phyloP scores from a whole-genome alignment of 2,113 vertebrate species.

The Lagopus leucura region DNA sequence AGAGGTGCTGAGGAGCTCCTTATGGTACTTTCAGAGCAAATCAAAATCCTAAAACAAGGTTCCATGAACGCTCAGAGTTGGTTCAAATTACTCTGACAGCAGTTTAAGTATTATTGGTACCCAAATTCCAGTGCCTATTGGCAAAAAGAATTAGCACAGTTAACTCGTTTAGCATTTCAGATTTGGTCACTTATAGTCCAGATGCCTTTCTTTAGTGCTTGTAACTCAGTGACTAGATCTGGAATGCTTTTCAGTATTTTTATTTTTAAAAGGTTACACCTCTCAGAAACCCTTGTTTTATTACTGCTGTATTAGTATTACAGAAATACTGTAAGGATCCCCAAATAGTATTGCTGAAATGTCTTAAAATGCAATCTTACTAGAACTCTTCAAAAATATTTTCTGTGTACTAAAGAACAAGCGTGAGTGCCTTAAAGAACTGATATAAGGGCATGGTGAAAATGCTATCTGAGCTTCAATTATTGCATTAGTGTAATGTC shows the following conservation, averaged over 20 bases:
- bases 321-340: neutral
- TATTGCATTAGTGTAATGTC: neutral
- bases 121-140: neutral
- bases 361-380: neutral
- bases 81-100: neutral
- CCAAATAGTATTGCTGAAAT: neutral
- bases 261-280: neutral
- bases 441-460: neutral
- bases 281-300: neutral
- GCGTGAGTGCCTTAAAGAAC: neutral
- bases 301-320: neutral
- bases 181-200: neutral
- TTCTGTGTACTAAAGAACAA: neutral
- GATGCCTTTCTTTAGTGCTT: neutral
- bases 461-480: neutral
- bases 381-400: neutral
- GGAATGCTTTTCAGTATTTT: neutral
- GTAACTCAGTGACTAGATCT: neutral
- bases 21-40: neutral
- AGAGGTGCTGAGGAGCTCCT: neutral
- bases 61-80: neutral
- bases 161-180: neutral
- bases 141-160: neutral
- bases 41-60: neutral
- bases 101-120: neutral